These are phyloP conservation scores for Porites evermanni DNA, from an alignment of 92 coral and sea anemone genomes.

Conservation along the genomic window DNA sequence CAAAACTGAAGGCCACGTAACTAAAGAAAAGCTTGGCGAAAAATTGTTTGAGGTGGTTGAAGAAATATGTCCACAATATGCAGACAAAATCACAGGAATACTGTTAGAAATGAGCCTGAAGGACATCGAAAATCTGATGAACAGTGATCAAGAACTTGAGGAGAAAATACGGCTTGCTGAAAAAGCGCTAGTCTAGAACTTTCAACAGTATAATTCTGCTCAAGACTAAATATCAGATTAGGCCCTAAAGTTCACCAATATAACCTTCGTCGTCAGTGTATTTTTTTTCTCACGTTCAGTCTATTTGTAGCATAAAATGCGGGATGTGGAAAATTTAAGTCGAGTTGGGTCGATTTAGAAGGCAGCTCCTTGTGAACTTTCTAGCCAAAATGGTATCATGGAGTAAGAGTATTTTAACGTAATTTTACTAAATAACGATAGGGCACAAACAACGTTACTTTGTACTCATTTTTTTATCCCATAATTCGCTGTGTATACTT, in stretches of 20 bases:
- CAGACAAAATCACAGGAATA: constrained; percentile 93
- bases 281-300: too few species aligned
- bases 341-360: too few species aligned
- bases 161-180: constrained; percentile 70
- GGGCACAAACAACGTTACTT: not conserved
- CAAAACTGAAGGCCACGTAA: not conserved
- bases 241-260: not conserved
- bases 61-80: constrained; percentile 60
- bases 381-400: too few species aligned
- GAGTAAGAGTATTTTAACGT: too few species aligned
- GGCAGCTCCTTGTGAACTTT: too few species aligned
- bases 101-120: constrained; percentile 63
- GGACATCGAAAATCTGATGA: constrained; percentile 33
- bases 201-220: not conserved
- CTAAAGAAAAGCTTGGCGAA: constrained; percentile 51
- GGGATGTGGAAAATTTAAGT: too few species aligned
- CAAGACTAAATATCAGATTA: not conserved
- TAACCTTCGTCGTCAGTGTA: not conserved
- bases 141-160: constrained; percentile 51
- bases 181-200: constrained; percentile 50
- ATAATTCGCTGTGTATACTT: not conserved
- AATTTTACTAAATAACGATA: too few species aligned
- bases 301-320: too few species aligned
- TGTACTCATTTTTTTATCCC: not conserved
- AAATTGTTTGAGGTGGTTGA: constrained; percentile 57